These are phyloP conservation scores for Spongilla lacustris DNA, from an alignment of 37 sponge, comb jelly and placozoan species.

Conservation along the genomic window DNA sequence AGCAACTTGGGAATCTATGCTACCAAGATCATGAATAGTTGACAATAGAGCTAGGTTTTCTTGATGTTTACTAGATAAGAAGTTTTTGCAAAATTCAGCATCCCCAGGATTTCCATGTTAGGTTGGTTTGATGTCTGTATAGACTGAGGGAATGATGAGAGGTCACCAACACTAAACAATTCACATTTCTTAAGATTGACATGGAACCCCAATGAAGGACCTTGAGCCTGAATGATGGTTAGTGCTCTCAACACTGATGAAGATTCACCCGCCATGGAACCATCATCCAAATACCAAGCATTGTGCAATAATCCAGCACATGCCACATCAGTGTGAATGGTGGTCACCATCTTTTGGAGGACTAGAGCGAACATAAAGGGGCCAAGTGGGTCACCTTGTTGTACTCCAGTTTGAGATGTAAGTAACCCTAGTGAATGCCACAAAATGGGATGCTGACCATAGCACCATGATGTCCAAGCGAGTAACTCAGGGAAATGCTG, in stretches of 20 bases:
- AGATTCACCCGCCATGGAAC: neutral
- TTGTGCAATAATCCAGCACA: neutral
- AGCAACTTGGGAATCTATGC: neutral
- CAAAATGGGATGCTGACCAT: neutral
- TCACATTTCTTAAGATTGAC: neutral
- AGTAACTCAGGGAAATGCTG: neutral
- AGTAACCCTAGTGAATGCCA: neutral
- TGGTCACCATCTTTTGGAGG: neutral
- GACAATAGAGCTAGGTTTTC: neutral
- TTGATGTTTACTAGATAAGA: neutral
- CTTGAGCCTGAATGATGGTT: neutral
- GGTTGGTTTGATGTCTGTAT: conserved; percentile 1
- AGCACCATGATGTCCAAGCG: neutral
- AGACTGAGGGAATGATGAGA: neutral
- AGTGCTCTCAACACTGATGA: neutral
- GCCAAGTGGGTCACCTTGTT: neutral
- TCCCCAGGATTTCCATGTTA: neutral
- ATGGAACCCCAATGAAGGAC: neutral
- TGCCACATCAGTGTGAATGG: neutral
- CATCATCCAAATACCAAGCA: neutral
- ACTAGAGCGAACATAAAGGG: neutral
- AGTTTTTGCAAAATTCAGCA: neutral
- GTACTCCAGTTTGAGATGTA: neutral
- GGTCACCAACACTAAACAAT: neutral
- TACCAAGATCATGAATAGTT: neutral